phyloP scores from a whole-genome alignment of 1,140 invertebrate genomes.

The Drosophila quadrilineata region DNA sequence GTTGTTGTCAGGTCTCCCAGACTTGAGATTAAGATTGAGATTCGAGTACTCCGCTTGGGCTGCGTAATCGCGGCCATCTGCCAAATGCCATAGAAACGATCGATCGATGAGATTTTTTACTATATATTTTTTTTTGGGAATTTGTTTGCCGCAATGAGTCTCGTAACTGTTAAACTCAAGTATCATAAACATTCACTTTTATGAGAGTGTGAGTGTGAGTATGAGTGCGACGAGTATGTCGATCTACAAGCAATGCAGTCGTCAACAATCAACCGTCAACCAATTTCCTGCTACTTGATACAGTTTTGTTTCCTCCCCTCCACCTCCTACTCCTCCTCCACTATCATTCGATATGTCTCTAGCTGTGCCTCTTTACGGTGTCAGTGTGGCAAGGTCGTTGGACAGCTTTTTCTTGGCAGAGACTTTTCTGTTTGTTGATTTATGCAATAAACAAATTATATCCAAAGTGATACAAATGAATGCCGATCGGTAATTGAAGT shows the following conservation, averaged over 20 bases:
- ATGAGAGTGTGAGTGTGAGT: constrained; percentile 6
- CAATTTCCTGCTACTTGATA: constrained; percentile 78
- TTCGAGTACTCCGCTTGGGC: constrained; percentile 41
- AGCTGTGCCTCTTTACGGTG: not conserved
- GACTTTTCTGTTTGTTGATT: constrained; percentile 40
- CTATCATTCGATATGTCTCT: too few relatives aligned
- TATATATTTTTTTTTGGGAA: constrained; percentile 41
- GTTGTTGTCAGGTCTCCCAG: not conserved
- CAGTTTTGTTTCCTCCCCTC: constrained; percentile 56
- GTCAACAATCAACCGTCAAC: too few relatives aligned
- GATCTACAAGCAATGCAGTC: constrained; percentile 41
- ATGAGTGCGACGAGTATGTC: constrained; percentile 2
- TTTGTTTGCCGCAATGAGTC: constrained; percentile 54
- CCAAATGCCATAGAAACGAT: constrained; percentile 12
- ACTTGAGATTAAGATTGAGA: not conserved
- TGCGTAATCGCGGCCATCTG: constrained; percentile 64
- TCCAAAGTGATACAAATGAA: constrained; percentile 5
- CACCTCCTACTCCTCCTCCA: too few relatives aligned
- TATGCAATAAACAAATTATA: constrained; percentile 66
- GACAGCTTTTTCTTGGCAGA: constrained; percentile 33
- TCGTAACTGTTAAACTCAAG: constrained; percentile 51
- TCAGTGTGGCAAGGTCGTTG: constrained; percentile 58
- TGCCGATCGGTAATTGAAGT: not conserved
- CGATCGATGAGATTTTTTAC: constrained; percentile 22
- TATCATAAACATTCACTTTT: constrained; percentile 78